Evolutionary conservation across 2,113 vertebrate species (phyloP), one percentile per base, ranked within the genome.

Genomic region (Tetrao urogallus): DNA sequence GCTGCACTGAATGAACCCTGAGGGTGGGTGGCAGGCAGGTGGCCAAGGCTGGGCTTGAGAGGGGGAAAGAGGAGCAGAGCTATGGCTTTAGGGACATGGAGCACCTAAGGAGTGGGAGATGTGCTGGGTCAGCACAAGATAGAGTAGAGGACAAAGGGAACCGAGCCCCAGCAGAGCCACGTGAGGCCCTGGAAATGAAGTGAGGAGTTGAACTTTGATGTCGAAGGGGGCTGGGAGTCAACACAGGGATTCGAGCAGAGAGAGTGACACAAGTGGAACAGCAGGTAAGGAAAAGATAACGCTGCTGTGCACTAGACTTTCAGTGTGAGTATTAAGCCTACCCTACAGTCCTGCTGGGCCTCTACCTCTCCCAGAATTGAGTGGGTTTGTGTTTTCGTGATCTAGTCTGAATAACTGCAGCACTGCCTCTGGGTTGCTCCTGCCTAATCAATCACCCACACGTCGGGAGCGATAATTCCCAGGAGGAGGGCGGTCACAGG

Each of bases 181-280:
- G 40, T 93, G 84, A 93, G 67, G 43, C 80, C 89, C 80, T 54
- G 88, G 67, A 92, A 89, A 94, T 91, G 76, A 96, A 95, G 81
- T 82, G 69, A 90, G 82, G 73, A 92, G 24, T 54, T 92, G 90
- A 96, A 91, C 77, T 95, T 94, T 92, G 94, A 94, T 96, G 90
- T 89, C 71, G 84, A 92, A 91, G 86, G 86, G 92, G 86, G 58
- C 89, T 90, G 72, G 82, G 82, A 97, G 84, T 91, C 63, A 19
- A 57, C 75, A 82, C 27, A 6, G 63, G 43, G 48, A 86, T 96
- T 88, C 21, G 1, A 89, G 86, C 77, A 78, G 88, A 70, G 79
- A 76, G 34, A 91, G 87, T 93, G 94, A 90, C 95, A 96, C 82
- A 95, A 97, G 91, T 93, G 66, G 94, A 96, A 91, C 93, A 95